Conservation (phyloP, 2,888 invertebrate genomes). For the Heliothis peltigera region DNA sequence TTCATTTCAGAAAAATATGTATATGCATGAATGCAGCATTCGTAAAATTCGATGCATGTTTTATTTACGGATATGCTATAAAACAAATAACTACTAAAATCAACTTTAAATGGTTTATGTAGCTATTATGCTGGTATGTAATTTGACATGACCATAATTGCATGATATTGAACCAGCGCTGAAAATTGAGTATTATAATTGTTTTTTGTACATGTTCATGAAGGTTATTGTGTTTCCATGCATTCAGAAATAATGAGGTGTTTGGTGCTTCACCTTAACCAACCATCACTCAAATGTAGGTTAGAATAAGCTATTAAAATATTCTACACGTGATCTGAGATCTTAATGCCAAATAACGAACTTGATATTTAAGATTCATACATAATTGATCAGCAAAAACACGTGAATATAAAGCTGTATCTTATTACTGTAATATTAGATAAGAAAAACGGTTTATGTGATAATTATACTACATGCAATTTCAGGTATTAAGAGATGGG, state of each 20-base stretch:
- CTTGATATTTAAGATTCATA: conserved; percentile 10
- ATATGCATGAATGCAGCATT: too few species aligned
- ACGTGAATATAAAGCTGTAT: neutral
- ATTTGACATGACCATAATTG: neutral
- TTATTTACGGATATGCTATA: neutral
- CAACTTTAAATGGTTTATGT: neutral
- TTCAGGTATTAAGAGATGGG: too few species aligned
- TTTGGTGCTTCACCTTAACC: neutral
- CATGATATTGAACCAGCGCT: neutral
- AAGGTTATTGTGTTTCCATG: neutral
- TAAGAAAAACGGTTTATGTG: too few species aligned
- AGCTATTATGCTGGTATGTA: neutral
- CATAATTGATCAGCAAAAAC: neutral
- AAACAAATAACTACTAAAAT: neutral
- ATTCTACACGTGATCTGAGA: neutral
- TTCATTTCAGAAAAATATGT: too few species aligned
- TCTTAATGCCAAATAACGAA: conserved; percentile 1
- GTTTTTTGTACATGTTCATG: neutral
- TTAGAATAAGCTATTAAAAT: neutral
- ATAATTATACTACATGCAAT: too few species aligned
- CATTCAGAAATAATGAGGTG: neutral
- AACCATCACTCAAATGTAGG: neutral
- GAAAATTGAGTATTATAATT: neutral
- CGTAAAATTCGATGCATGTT: neutral
- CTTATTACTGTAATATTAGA: too few species aligned